Base-by-base conservation (phyloP, 2,113 vertebrate species). In the Nothocercus julius region DNA sequence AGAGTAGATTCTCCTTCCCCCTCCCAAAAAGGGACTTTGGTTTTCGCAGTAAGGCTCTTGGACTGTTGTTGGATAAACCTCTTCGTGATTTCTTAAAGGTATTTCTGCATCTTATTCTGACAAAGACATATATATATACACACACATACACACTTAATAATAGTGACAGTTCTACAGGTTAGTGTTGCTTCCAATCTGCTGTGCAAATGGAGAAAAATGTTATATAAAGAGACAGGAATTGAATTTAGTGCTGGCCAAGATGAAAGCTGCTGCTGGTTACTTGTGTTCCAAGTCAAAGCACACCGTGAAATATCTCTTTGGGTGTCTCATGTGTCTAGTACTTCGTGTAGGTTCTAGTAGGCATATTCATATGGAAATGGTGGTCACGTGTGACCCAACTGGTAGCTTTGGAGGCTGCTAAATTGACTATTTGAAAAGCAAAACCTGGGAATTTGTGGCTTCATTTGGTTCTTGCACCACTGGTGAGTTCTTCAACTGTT, bases 361-460 rank as follows among this genome's bases (percentile, higher is more conserved):
- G 30, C 15, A 2, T 11, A 21, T 3, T 62, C 28, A 8, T 24
- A 11, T 14, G 30, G 42, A 54, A 44, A 54, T 18, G 24, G 4
- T 8, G 32, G 24, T 27, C 1, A 1, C 13, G 3, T 0, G 1
- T 20, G 20, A 49, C 32, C 64, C 47, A 24, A 6, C 8, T 30
- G 59, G 14, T 58, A 36, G 15, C 3, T 1, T 28, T 44, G 24
- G 24, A 11, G 32, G 32, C 38, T 54, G 25, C 24, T 74, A 30
- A 58, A 44, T 9, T 4, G 36, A 27, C 21, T n/a, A 1, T 40
- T 21, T 72, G 67, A 62, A 58, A 51, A 62, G 12, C 8, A 12
- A 30, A 53, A 28, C 30, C 13, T 42, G 36, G 34, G 51, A 22
- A 36, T 22, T 13, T 51, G 22, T 30, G 6, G 47, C 69, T 30